These are phyloP conservation scores for Xyrichtys novacula DNA, from an alignment of 2,797 vertebrate genomes.

Conservation along the genomic window DNA sequence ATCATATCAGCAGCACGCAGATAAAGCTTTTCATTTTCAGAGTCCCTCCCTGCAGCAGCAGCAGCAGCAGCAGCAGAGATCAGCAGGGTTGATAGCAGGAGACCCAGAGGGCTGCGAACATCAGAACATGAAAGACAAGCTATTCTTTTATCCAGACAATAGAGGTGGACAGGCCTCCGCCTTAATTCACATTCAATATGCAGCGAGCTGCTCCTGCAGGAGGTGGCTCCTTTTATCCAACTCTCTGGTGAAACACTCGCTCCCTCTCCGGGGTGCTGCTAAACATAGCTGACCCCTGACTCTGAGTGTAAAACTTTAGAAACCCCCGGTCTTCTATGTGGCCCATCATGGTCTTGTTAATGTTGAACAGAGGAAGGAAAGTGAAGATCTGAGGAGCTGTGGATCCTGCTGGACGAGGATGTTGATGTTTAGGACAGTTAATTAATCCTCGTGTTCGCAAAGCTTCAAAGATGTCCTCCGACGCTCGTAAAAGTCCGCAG, in stretches of 20 bases:
- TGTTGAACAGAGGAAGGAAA: slow-evolving; percentile 36
- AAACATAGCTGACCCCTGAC: slow-evolving; percentile 66
- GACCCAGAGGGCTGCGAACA: slow-evolving; percentile 47
- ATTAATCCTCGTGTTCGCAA: slow-evolving; percentile 27
- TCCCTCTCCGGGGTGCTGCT: slow-evolving; percentile 52
- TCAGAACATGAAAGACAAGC: slow-evolving; percentile 57
- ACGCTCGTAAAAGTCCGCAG: background rate
- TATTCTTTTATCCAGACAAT: slow-evolving; percentile 65
- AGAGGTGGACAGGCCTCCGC: slow-evolving; percentile 21
- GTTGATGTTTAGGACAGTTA: slow-evolving; percentile 33
- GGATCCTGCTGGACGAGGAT: background rate
- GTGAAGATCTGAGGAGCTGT: slow-evolving; percentile 9
- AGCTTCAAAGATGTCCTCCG: slow-evolving; percentile 18
- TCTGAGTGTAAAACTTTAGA: slow-evolving; percentile 25
- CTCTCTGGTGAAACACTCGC: slow-evolving; percentile 53
- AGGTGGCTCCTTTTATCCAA: slow-evolving; percentile 33
- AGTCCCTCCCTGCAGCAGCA: slow-evolving; percentile 25
- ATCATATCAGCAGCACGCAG: slow-evolving; percentile 41
- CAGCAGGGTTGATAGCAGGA: slow-evolving; percentile 39
- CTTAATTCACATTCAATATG: slow-evolving; percentile 59
- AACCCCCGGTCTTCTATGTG: slow-evolving; percentile 16
- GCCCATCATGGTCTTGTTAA: slow-evolving; percentile 31
- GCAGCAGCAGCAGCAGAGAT: slow-evolving; percentile 41
- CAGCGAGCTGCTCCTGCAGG: slow-evolving; percentile 30
- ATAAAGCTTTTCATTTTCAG: slow-evolving; percentile 38